phyloP scores from a whole-genome alignment of 2,888 invertebrate genomes.

The Phania funesta region DNA sequence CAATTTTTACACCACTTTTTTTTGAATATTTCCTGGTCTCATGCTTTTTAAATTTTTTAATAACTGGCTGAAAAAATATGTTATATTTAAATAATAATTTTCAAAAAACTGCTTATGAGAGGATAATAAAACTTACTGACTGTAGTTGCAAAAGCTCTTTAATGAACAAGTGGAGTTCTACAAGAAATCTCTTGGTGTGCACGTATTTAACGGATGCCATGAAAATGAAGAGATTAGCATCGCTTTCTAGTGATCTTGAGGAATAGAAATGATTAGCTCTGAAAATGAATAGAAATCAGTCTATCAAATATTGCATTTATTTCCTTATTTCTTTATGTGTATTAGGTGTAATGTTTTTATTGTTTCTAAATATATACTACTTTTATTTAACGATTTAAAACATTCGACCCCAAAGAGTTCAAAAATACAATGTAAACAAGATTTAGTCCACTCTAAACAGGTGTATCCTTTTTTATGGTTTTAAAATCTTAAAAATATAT shows the following conservation, averaged over 20 bases:
- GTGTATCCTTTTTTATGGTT: no score
- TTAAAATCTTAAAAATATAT: no score
- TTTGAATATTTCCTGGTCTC: slow-evolving; percentile 70
- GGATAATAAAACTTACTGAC: slow-evolving; percentile 83
- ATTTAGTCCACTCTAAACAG: no score
- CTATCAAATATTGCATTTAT: neutral
- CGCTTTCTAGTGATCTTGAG: slow-evolving; percentile 70
- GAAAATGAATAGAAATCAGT: neutral
- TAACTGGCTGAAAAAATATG: slow-evolving; percentile 74
- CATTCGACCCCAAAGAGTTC: no score
- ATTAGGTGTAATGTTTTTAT: neutral
- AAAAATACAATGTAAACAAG: no score
- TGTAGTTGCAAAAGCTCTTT: slow-evolving; percentile 91
- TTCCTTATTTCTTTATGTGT: neutral
- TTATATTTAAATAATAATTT: neutral
- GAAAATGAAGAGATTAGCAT: slow-evolving; percentile 82
- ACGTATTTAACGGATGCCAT: slow-evolving; percentile 96
- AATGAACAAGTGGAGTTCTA: slow-evolving; percentile 93
- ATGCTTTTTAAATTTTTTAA: slow-evolving; percentile 75
- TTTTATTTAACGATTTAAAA: no score
- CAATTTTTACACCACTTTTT: slow-evolving; percentile 75
- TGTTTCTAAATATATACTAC: no score
- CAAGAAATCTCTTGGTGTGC: slow-evolving; percentile 95
- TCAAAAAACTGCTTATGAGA: neutral
- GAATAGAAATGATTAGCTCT: neutral